Evolutionary conservation across 2,888 invertebrate genomes (phyloP).

Genomic region (Ochropleura plecta): DNA sequence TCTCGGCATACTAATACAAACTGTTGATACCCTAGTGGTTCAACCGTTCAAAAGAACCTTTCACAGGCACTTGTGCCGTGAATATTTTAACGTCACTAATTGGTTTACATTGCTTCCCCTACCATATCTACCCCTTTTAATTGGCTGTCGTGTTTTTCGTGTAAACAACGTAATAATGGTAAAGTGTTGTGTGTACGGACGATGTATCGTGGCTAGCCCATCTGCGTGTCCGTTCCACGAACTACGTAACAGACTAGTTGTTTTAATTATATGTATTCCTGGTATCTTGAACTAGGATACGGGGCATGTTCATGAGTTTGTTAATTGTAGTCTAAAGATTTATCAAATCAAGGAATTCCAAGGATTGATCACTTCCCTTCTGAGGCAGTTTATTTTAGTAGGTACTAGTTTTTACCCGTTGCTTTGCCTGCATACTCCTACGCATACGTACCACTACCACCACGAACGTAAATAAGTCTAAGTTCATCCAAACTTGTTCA

Average conservation of each 20-base stretch:
- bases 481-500: not conserved
- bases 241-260: conserved; percentile 8
- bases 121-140: conserved; percentile 48
- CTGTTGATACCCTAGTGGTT: conserved; percentile 59
- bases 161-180: conserved; percentile 22
- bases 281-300: conserved; percentile 12
- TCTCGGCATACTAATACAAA: conserved; percentile 71
- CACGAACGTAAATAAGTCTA: not conserved
- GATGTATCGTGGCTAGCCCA: not conserved
- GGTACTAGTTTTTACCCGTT: not conserved
- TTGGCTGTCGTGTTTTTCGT: conserved; percentile 47
- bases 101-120: conserved; percentile 67
- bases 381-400: not conserved
- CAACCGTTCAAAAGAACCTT: conserved; percentile 62
- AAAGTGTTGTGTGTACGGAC: not conserved
- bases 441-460: not conserved
- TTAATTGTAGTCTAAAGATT: not conserved
- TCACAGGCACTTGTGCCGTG: conserved; percentile 60
- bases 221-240: conserved; percentile 6
- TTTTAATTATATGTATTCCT: conserved; percentile 38
- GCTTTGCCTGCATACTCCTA: not conserved
- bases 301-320: not conserved
- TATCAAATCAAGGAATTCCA: not conserved
- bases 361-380: not conserved
- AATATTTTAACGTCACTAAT: conserved; percentile 74